Base-by-base conservation (phyloP, 2,797 vertebrate species). In the Notolepis coatsorum region DNA sequence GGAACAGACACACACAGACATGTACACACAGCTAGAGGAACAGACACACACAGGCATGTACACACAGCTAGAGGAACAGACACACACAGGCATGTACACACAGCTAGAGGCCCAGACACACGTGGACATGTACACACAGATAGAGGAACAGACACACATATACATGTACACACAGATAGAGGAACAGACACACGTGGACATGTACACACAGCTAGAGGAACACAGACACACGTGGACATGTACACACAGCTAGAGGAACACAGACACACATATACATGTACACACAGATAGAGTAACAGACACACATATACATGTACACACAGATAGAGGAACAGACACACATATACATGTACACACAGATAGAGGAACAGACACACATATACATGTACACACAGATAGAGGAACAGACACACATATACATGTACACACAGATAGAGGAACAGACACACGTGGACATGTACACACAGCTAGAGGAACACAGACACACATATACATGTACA, bases 261-360 rank as follows among this genome's bases (percentile, higher is more conserved):
- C 50, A 37, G 28, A 35, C 49, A 23, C 49, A 52, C 30, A 52
- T n/a, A 31, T 27, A 49, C 25, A 28, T 72, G 62, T 65, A 37
- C n/a, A n/a, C n/a, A n/a, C n/a, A n/a, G 17, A 45, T 39, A 38
- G 24, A 38, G 54, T 27, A 20, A 33, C 50, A 48, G 48, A 60
- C 24, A n/a, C n/a, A n/a, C n/a, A n/a, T n/a, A n/a, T n/a, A n/a
- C n/a, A n/a, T n/a, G n/a, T n/a, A n/a, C n/a, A n/a, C n/a, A n/a
- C n/a, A n/a, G n/a, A n/a, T n/a, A n/a, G n/a, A n/a, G n/a, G n/a
- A n/a, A n/a, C n/a, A n/a, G n/a, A n/a, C n/a, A n/a, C n/a, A n/a
- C n/a, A n/a, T n/a, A n/a, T n/a, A n/a, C n/a, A n/a, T n/a, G n/a
- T n/a, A n/a, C n/a, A n/a, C n/a, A n/a, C n/a, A n/a, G n/a, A n/a